Evolutionary conservation across 2,888 invertebrate species (phyloP).

Genomic region (Drosophila kanekoi): DNA sequence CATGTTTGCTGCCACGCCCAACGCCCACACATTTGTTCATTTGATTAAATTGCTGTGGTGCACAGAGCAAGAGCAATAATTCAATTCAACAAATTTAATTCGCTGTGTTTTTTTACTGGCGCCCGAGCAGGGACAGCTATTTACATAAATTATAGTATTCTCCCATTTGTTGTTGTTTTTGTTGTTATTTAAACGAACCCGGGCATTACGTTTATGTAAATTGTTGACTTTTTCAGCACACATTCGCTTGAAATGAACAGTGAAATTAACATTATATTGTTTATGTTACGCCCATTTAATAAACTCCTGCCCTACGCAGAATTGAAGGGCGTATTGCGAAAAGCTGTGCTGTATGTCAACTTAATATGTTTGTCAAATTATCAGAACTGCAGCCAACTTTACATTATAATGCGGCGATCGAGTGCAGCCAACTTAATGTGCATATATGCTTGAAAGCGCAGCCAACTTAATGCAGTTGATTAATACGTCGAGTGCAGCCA

Average conservation of each 20-base stretch:
- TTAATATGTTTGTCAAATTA: too few species aligned
- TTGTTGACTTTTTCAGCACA: constrained; percentile 10
- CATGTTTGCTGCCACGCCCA: constrained; percentile 10
- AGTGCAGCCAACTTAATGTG: too few species aligned
- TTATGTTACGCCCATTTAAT: constrained; percentile 4
- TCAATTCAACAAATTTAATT: constrained; percentile 53
- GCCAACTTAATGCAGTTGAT: not conserved
- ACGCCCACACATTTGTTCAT: constrained; percentile 28
- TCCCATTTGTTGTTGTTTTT: constrained; percentile 4
- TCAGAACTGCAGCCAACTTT: too few species aligned
- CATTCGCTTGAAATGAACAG: constrained; percentile 15
- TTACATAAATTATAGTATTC: constrained; percentile 22
- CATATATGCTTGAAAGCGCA: too few species aligned
- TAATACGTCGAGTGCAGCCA: not conserved
- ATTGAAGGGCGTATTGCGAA: not conserved
- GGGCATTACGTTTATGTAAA: constrained; percentile 12
- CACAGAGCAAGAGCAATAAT: constrained; percentile 29
- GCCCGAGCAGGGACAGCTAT: constrained; percentile 1
- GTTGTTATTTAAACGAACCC: not conserved
- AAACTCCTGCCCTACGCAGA: not conserved
- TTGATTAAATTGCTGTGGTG: constrained; percentile 33
- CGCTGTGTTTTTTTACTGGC: not conserved
- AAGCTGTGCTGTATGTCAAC: too few species aligned
- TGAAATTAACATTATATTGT: constrained; percentile 6
- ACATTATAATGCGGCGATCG: too few species aligned